Base-by-base conservation (phyloP, 2,888 invertebrate genomes). In the Scaptodrosophila latifasciaeformis region DNA sequence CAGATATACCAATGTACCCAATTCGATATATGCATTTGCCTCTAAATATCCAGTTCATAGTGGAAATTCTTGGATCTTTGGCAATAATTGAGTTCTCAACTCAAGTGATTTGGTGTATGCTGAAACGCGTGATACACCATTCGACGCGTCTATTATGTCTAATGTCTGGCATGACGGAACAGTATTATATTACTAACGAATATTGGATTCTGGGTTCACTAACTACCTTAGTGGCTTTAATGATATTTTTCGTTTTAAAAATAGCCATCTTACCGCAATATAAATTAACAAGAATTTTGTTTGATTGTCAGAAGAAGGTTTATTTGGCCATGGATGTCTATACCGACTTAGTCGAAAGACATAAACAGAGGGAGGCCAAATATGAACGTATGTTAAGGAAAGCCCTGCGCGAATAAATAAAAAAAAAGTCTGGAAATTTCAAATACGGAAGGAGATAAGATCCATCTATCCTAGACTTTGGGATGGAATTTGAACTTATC, bases 231-330 rank as follows among this genome's bases (percentile, higher is more conserved):
- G 0, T 54, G 19, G 52, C 47, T 6, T 4, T n/a, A 7, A 2
- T 3, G 1, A 1, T 54, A 0, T 19, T 47, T 0, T 6, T 12
- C 4, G 10, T 54, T 1, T 9, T 30, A 2, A 53, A 15, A 2
- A 24, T 3, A 24, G 49, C 49, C 18, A 18, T 52, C 2, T 7
- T 52, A 24, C 53, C 54, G 10, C 10, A 18, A 12, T 9, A 19
- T 42, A 18, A n/a, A 18, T 55, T 19, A 55, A 54, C 24, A 55
- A 17, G 31, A 56, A 45, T 45, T 39, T 56, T 45, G n/a, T n/a
- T n/a, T n/a, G n/a, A n/a, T n/a, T n/a, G n/a, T n/a, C n/a, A n/a
- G n/a, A n/a, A n/a, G n/a, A n/a, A n/a, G n/a, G n/a, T n/a, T n/a
- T n/a, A n/a, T n/a, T n/a, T n/a, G n/a, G n/a, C n/a, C n/a, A n/a